These are phyloP conservation scores for Sinonovacula constricta DNA, from an alignment of 1,140 invertebrate species.

Conservation along the genomic window DNA sequence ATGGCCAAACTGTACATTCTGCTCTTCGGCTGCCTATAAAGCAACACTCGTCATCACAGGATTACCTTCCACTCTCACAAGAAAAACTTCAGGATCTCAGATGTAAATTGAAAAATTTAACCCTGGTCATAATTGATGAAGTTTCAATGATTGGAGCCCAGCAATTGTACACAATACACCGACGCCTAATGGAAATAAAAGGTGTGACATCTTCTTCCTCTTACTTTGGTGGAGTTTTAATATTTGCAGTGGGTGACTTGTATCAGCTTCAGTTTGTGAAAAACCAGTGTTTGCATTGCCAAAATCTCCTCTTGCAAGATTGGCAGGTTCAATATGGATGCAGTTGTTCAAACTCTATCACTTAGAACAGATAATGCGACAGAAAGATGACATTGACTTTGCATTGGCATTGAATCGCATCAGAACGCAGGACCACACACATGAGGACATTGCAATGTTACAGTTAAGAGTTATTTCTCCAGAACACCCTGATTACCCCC, in stretches of 20 bases:
- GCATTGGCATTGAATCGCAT: neutral
- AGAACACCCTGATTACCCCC: neutral
- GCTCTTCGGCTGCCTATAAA: neutral
- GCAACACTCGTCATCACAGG: neutral
- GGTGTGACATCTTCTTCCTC: neutral
- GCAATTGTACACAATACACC: neutral
- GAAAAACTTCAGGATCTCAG: conserved; percentile 7
- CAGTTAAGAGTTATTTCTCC: neutral
- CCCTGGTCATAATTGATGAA: neutral
- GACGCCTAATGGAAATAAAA: conserved; percentile 17
- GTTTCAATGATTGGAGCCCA: neutral
- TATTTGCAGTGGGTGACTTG: neutral
- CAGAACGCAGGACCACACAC: neutral
- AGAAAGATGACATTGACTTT: conserved; percentile 24
- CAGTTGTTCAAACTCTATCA: conserved; percentile 4
- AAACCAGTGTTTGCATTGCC: conserved; percentile 14
- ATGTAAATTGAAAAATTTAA: neutral
- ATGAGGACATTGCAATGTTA: neutral
- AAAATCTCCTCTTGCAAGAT: conserved; percentile 4
- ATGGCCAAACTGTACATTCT: neutral
- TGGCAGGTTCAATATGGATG: conserved; percentile 7
- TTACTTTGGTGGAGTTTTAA: neutral
- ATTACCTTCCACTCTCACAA: conserved; percentile 19
- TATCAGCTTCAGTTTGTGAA: neutral
- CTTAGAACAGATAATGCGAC: conserved; percentile 9